These are phyloP conservation scores for Zosterops japonicus DNA, from an alignment of 2,113 vertebrate genomes.

Conservation along the genomic window DNA sequence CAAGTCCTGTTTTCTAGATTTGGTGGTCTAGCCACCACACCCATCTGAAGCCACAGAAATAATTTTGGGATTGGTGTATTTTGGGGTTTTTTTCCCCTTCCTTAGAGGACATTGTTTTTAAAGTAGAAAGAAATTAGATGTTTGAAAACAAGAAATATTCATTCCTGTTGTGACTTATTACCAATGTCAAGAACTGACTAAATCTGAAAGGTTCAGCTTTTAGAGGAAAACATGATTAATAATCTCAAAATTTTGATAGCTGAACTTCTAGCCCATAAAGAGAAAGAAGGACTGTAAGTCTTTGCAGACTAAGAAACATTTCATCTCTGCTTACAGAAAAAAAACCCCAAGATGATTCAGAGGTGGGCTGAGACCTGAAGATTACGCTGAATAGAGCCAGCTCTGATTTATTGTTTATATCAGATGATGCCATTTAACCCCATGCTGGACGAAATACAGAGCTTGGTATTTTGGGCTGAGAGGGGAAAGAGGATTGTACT, in stretches of 20 bases:
- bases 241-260: background rate
- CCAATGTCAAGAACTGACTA: background rate
- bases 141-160: slow-evolving; percentile 11
- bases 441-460: background rate
- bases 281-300: slow-evolving; percentile 19
- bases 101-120: background rate
- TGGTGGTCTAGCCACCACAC: background rate
- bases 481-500: background rate
- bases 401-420: slow-evolving; percentile 43
- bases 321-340: background rate
- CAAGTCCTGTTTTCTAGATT: background rate
- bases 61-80: background rate
- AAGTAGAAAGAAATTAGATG: background rate
- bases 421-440: slow-evolving; percentile 24
- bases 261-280: slow-evolving; percentile 19
- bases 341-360: background rate
- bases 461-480: background rate
- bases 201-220: background rate
- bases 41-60: background rate
- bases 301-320: slow-evolving; percentile 25
- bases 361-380: slow-evolving; percentile 5
- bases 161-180: background rate
- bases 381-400: background rate
- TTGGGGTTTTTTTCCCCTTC: background rate
- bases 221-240: slow-evolving; percentile 6